These are phyloP conservation scores for Nesometra sesokonis DNA, from an alignment of 35 echinoderm and acorn worm genomes.

Conservation along the genomic window DNA sequence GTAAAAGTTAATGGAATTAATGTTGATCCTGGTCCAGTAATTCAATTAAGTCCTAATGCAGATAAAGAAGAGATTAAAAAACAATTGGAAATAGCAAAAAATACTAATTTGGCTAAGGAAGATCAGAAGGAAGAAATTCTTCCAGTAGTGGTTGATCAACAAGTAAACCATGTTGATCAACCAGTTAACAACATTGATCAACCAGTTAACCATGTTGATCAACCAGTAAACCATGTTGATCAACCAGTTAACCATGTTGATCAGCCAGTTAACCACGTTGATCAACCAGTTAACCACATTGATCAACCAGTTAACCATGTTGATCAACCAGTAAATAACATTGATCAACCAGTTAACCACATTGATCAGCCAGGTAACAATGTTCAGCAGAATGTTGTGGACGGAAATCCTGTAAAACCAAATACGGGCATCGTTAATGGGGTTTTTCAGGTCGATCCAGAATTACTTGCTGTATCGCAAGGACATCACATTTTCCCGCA, in stretches of 20 bases:
- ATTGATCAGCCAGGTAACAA: no score
- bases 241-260: neutral
- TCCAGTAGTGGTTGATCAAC: no score
- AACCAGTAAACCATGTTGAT: neutral
- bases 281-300: neutral
- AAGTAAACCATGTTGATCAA: no score
- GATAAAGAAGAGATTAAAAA: neutral
- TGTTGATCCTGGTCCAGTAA: neutral
- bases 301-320: no score
- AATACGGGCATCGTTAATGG: neutral
- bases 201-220: neutral
- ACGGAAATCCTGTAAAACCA: no score
- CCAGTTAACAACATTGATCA: no score
- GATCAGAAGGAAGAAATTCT: no score
- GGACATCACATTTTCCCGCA: slow-evolving; percentile 33
- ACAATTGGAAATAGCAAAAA: neutral
- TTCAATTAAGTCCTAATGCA: neutral
- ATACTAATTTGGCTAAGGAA: neutral
- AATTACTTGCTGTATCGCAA: neutral
- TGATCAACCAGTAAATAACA: no score
- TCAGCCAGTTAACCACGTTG: neutral
- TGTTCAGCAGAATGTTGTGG: no score
- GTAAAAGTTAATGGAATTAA: neutral
- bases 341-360: no score
- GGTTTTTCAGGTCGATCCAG: neutral